Percentiles rank a stretch among this genome's conserved stretches.
Conservation (phyloP, 2,797 vertebrate species). For the Acipenser ruthenus region DNA sequence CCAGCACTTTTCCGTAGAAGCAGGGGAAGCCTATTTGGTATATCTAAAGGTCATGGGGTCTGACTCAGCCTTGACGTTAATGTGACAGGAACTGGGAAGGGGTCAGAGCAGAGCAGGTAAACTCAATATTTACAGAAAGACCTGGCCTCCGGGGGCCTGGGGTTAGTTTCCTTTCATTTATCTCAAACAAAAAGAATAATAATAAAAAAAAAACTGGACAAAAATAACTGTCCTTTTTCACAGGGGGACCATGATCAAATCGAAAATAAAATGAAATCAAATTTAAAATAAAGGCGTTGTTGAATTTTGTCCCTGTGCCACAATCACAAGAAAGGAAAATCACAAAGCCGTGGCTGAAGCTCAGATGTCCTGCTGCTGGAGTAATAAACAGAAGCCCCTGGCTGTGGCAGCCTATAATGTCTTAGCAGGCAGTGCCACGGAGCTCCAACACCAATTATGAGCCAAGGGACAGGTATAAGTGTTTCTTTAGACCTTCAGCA, state of each 20-base stretch:
- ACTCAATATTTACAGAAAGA: not conserved
- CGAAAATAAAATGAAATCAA: not conserved
- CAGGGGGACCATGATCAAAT: too few species aligned
- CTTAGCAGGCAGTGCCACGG: too few species aligned
- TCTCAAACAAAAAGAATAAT: slow-evolving; percentile 22
- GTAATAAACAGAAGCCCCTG: too few species aligned
- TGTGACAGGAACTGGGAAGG: slow-evolving; percentile 1
- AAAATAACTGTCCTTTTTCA: slow-evolving; percentile 14
- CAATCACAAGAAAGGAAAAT: slow-evolving; percentile 53
- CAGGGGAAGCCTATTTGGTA: not conserved
- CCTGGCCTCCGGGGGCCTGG: not conserved
- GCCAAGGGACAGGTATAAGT: too few species aligned
- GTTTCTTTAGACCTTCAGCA: too few species aligned
- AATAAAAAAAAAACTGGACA: slow-evolving; percentile 15
- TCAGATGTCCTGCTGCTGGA: slow-evolving; percentile 16
- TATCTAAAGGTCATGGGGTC: not conserved
- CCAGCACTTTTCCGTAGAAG: too few species aligned
- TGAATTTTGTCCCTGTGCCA: slow-evolving; percentile 53
- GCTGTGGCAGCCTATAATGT: too few species aligned
- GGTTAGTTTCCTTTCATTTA: slow-evolving; percentile 11
- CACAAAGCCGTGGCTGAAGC: slow-evolving; percentile 38
- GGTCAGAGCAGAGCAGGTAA: not conserved
- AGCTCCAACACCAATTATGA: too few species aligned
- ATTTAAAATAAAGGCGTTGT: slow-evolving; percentile 29
- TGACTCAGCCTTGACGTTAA: slow-evolving; percentile 4